Conservation (phyloP, 2,888 invertebrate species). For the Caenorhabditis sp. region DNA sequence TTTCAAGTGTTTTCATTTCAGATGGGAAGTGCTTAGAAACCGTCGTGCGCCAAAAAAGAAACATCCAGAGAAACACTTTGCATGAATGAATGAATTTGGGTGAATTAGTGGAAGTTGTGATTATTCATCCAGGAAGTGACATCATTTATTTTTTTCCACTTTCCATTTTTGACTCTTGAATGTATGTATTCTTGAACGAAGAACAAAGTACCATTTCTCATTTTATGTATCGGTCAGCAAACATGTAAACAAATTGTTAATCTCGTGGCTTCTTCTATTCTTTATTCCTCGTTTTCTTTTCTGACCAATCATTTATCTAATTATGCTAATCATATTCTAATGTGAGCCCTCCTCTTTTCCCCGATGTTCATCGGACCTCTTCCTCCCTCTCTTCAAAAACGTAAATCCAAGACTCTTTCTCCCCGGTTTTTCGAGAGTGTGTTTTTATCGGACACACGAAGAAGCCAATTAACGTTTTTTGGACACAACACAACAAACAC, state of each 20-base stretch:
- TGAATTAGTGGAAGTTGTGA: conserved; percentile 36
- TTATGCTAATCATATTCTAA: conserved; percentile 65
- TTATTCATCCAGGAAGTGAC: conserved; percentile 38
- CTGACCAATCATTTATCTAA: conserved; percentile 61
- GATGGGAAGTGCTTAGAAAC: background rate
- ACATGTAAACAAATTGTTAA: conserved; percentile 45
- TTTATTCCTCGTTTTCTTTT: background rate
- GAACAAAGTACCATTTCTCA: conserved; percentile 1
- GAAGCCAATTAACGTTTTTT: conserved; percentile 59
- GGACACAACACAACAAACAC: conserved; percentile 39
- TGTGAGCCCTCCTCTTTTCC: conserved; percentile 23
- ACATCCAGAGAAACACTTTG: conserved; percentile 40
- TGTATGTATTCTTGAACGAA: conserved; percentile 7
- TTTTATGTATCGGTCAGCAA: conserved; percentile 20
- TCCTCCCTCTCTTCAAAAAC: conserved; percentile 6
- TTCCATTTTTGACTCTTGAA: conserved; percentile 10
- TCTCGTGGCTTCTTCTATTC: conserved; percentile 16
- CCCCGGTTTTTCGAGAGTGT: conserved; percentile 28
- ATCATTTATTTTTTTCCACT: conserved; percentile 24
- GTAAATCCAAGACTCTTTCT: conserved; percentile 49
- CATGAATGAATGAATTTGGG: conserved; percentile 44
- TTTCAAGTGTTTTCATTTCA: background rate
- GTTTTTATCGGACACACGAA: conserved; percentile 45
- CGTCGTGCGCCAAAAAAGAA: background rate
- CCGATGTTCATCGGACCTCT: conserved; percentile 26